These are phyloP conservation scores for Notamacropus eugenii DNA, from an alignment of 2,797 vertebrate genomes.

Conservation along the genomic window DNA sequence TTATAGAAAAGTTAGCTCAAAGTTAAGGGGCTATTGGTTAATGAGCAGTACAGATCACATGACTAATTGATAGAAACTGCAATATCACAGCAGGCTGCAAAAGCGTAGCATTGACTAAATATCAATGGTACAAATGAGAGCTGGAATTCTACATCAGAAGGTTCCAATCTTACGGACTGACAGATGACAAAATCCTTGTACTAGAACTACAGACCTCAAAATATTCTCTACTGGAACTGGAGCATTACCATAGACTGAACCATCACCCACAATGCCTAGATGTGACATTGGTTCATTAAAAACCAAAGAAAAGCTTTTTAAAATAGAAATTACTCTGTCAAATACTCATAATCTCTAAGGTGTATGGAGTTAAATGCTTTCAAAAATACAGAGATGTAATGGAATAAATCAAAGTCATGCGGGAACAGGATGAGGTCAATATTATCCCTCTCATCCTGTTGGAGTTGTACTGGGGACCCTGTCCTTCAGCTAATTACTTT, in stretches of 20 bases:
- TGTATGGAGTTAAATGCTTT: not conserved
- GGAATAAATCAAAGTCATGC: not conserved
- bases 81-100: not conserved
- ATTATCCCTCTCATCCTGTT: not conserved
- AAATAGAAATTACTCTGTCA: not conserved
- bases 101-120: not conserved
- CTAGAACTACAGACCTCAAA: not conserved
- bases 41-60: not conserved
- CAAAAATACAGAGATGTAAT: not conserved
- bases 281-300: not conserved
- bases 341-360: not conserved
- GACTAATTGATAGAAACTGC: not conserved
- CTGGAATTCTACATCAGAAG: not conserved
- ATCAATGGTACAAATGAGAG: not conserved
- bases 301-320: not conserved
- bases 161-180: not conserved
- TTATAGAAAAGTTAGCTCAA: not conserved
- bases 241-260: not conserved
- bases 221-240: not conserved
- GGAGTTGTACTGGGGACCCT: not conserved
- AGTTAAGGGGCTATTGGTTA: not conserved
- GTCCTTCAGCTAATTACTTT: not conserved
- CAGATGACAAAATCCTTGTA: not conserved
- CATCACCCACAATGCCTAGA: not conserved
- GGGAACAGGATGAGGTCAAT: not conserved